Evolutionary conservation across 1,140 invertebrate species (phyloP).

Genomic region (Ooceraea biroi): DNA sequence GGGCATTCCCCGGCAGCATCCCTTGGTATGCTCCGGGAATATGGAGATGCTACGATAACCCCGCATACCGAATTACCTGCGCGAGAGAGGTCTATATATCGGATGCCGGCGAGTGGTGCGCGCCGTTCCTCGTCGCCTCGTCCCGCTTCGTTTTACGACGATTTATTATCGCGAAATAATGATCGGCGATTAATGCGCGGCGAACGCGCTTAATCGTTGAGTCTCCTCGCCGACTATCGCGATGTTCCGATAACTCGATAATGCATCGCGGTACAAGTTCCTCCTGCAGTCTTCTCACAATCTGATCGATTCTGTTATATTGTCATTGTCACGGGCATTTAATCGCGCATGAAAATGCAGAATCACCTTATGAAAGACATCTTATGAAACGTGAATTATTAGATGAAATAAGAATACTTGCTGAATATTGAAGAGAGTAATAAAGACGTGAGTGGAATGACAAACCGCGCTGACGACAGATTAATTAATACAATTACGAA

Average conservation of each 20-base stretch:
- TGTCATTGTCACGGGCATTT: too few relatives aligned
- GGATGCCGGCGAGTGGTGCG: not conserved
- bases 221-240: too few relatives aligned
- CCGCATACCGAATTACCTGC: constrained; percentile 57
- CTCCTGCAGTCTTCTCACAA: too few relatives aligned
- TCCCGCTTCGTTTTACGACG: constrained; percentile 52
- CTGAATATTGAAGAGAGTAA: too few relatives aligned
- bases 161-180: constrained; percentile 65
- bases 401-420: too few relatives aligned
- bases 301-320: too few relatives aligned
- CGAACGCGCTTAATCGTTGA: not conserved
- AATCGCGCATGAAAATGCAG: too few relatives aligned
- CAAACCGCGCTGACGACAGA: not conserved
- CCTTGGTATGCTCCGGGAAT: constrained; percentile 46
- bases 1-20: constrained; percentile 31
- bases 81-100: constrained; percentile 58
- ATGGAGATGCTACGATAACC: constrained; percentile 67
- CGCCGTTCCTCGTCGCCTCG: constrained; percentile 34
- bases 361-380: too few relatives aligned
- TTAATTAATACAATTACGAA: constrained; percentile 21
- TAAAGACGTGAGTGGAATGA: not conserved
- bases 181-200: constrained; percentile 15
- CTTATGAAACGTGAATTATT: too few relatives aligned
- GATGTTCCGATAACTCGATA: too few relatives aligned
- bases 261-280: too few relatives aligned